Base-by-base conservation (phyloP, 2,113 vertebrate species). In the Macquaria australasica region DNA sequence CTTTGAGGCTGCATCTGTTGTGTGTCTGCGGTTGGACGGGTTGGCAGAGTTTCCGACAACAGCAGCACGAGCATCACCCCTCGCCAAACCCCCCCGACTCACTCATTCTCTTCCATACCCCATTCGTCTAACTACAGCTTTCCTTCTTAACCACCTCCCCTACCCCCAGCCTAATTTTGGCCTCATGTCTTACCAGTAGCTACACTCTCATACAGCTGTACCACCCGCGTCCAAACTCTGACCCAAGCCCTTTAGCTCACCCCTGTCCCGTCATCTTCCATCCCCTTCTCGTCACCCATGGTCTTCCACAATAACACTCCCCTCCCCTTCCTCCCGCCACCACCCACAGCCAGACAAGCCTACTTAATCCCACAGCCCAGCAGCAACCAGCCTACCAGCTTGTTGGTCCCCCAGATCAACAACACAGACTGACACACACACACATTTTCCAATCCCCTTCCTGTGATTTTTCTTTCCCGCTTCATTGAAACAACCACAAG, bases 321-420 rank as follows among this genome's bases (percentile, higher is more conserved):
- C 89, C 91, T 91, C 92, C 93, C 85, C 87, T 84, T 86, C 87
- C 91, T 91, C 90, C 89, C 82, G 8, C 90, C 89, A 73, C 86
- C 87, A 91, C 92, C 93, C 90, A 87, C 92, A 90, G 92, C 94
- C 92, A 95, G 94, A 95, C 94, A 95, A 94, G 91, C 92, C 86
- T 92, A 79, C 86, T 94, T 95, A 95, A 95, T 95, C 95, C 94
- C 80, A 89, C 79, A 90, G 89, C 91, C 93, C 93, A 93, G 90
- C 92, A 91, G 87, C 89, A 81, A 89, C 89, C 92, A 82, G 88
- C 91, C 91, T 87, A 87, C 91, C 93, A 90, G 92, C 92, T 90
- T 90, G 91, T 86, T 92, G 85, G 86, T 88, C 90, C 88, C 92
- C 88, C 89, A 88, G 85, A 93, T 91, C 90, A 93, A 94, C 92